A percentile compares a stretch with the other conserved stretches of the same genome.
Conservation (phyloP, 2,888 invertebrate species). For the Dysmachus trigonus region DNA sequence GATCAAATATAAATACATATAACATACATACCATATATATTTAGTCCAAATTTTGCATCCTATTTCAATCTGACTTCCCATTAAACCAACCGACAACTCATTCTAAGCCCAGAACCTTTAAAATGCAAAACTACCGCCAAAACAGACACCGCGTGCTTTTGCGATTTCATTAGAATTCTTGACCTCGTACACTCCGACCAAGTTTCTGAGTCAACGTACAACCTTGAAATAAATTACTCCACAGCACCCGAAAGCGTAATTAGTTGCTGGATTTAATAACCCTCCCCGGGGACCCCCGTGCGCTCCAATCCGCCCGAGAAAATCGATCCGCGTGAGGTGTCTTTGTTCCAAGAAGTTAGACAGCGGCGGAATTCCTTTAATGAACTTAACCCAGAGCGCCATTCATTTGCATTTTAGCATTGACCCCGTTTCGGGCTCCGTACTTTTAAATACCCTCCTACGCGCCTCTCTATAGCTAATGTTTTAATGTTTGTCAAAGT, state of each 20-base stretch:
- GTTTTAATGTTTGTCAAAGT: constrained; percentile 36
- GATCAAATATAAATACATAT: too few relatives aligned
- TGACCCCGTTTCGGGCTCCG: constrained; percentile 48
- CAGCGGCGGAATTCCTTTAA: constrained; percentile 31
- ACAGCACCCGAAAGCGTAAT: neutral
- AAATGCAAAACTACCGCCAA: neutral
- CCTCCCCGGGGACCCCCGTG: neutral
- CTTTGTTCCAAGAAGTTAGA: constrained; percentile 28
- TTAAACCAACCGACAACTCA: neutral
- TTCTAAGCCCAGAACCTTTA: neutral
- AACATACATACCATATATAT: too few relatives aligned
- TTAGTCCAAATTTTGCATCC: neutral
- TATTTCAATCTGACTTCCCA: neutral
- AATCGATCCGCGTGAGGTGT: constrained; percentile 13
- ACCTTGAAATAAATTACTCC: neutral
- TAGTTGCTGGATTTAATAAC: neutral
- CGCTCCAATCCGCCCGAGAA: neutral
- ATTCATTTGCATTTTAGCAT: constrained; percentile 50
- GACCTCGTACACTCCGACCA: neutral
- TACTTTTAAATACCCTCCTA: constrained; percentile 46
- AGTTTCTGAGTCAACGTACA: neutral
- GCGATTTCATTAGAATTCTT: neutral
- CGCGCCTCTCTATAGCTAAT: constrained; percentile 4
- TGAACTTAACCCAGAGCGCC: constrained; percentile 45
- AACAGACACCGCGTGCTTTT: neutral